These are phyloP conservation scores for Smutsia gigantea DNA, from an alignment of 2,797 vertebrate species.

Conservation along the genomic window DNA sequence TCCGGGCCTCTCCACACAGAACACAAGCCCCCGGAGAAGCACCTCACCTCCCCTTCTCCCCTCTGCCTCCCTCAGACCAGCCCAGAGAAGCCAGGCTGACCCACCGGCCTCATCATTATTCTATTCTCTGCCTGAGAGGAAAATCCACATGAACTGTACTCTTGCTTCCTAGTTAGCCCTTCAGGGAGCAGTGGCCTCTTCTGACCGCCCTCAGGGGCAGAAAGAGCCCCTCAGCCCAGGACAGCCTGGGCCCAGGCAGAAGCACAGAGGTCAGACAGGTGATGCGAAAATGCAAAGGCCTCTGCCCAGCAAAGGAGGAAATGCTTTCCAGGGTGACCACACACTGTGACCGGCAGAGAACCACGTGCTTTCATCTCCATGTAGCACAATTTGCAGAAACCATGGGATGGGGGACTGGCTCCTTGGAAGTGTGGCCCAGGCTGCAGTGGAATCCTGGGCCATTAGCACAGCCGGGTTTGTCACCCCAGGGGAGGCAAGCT, in stretches of 20 bases:
- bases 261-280: neutral
- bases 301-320: neutral
- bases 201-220: neutral
- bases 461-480: neutral
- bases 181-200: neutral
- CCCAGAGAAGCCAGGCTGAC: neutral
- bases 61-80: neutral
- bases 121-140: neutral
- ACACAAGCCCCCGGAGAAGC: neutral
- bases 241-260: neutral
- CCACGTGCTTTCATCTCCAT: neutral
- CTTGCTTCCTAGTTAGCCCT: neutral
- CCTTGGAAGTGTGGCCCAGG: neutral
- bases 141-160: neutral
- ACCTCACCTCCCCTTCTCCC: neutral
- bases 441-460: neutral
- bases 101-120: neutral
- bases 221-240: neutral
- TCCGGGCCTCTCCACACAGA: neutral
- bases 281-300: neutral
- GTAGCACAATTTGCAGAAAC: neutral
- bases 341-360: slow-evolving; percentile 41
- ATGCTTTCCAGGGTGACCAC: neutral
- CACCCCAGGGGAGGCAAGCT: neutral
- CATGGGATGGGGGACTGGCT: neutral